Base-by-base conservation (phyloP, 2,888 invertebrate genomes). In the Eilema griseolum region DNA sequence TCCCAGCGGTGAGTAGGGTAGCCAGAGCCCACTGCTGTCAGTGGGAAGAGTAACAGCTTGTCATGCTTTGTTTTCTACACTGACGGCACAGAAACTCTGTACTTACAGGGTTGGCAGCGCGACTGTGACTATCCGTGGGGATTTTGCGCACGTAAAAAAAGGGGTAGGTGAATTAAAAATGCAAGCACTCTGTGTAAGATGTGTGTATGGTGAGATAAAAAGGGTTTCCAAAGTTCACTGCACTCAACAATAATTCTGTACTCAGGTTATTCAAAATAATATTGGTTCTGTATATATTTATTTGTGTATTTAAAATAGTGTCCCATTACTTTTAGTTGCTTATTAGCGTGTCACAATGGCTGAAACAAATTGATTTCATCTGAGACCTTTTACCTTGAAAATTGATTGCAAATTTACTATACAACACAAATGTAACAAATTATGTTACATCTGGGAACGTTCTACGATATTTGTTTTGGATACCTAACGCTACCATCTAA, bases 381-480 rank as follows among this genome's bases (percentile, higher is more conserved):
- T 62, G 72, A 79, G 70, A 63, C 31, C 52, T 56, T 28, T 61
- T 65, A 72, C 66, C 74, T 77, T 74, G 80, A 71, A 81, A 80
- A 80, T 80, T 77, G 80, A 80, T 80, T 80, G 74, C 60, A 66
- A 71, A 74, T 79, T 74, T 66, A 80, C 70, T 69, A 70, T 69
- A 77, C 61, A 26, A 67, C 68, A 74, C 62, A 69, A 79, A 64
- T 57, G 62, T 70, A 61, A 79, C 71, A 71, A 81, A 72, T 76
- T 69, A 67, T 62, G 72, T 67, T 69, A 68, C 41, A 37, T 57
- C 31, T 28, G 20, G 46, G 24, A 60, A 46, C 60, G 24, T 5
- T 69, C 10, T 16, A 60, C 59, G 14, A n/a, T 26, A 61, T 46
- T 60, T 23, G 10, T 28, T 11, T 46, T 12, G 0, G 14, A 8